Percentiles rank a stretch among this genome's conserved stretches.
phyloP scores from a whole-genome alignment of 1,140 invertebrate genomes.

The Apocrypta bakeri region DNA sequence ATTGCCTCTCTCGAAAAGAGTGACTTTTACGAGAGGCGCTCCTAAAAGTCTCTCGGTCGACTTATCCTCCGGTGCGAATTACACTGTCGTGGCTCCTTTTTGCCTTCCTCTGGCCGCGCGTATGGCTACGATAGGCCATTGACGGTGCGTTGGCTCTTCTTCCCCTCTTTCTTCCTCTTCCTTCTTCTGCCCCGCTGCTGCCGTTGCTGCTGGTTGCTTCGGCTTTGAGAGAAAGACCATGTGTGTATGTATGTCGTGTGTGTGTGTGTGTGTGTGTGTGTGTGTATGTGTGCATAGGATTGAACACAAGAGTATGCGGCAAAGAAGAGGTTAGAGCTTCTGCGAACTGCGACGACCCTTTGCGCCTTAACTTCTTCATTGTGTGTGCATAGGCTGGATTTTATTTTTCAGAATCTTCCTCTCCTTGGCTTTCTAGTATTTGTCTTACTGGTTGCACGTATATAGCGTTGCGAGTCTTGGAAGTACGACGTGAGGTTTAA shows the following conservation, averaged over 20 bases:
- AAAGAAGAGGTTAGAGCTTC: conserved; percentile 21
- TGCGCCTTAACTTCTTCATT: conserved; percentile 24
- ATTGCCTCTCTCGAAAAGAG: not conserved
- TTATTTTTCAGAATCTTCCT: not conserved
- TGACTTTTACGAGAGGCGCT: not conserved
- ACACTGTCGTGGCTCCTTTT: conserved; percentile 37
- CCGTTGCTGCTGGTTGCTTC: not conserved
- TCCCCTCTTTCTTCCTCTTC: conserved; percentile 36
- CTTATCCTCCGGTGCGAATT: conserved; percentile 21
- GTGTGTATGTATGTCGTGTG: not conserved
- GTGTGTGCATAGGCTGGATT: conserved; percentile 15
- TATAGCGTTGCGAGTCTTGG: not conserved
- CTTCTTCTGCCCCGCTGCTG: not conserved
- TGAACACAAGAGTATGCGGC: not conserved
- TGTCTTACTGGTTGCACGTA: not conserved
- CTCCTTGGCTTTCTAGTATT: not conserved
- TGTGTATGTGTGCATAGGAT: not conserved
- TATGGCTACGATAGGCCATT: conserved; percentile 12
- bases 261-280: not conserved
- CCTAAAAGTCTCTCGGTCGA: not conserved
- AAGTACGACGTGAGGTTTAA: too few species aligned
- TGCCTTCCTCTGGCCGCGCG: not conserved
- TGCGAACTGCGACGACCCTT: not conserved
- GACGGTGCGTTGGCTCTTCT: conserved; percentile 34
- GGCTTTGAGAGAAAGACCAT: not conserved